phyloP scores from a whole-genome alignment of 2,888 invertebrate species.

The Lissocephala sabroskyi region DNA sequence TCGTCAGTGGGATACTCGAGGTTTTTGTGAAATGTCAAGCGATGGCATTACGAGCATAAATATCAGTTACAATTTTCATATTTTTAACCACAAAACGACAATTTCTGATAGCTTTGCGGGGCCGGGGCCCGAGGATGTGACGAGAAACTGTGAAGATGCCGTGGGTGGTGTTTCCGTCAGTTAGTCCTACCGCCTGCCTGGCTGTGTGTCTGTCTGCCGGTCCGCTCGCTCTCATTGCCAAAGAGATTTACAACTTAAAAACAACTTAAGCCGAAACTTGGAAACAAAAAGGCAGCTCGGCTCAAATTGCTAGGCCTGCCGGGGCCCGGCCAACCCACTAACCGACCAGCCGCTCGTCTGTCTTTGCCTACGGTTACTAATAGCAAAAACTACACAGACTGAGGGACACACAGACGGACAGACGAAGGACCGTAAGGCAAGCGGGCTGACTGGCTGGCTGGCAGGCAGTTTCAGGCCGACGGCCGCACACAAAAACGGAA shows the following conservation, averaged over 20 bases:
- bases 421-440: constrained; percentile 39
- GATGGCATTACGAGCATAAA: constrained; percentile 56
- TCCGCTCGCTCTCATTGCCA: background rate
- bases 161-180: too few relatives aligned
- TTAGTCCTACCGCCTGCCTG: too few relatives aligned
- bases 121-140: too few relatives aligned
- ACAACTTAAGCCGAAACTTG: constrained; percentile 61
- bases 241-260: constrained; percentile 63
- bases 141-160: too few relatives aligned
- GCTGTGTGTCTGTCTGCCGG: too few relatives aligned
- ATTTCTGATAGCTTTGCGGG: background rate
- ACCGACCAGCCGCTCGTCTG: too few relatives aligned
- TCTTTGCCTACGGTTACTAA: constrained; percentile 33
- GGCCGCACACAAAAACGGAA: constrained; percentile 40
- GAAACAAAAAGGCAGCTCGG: constrained; percentile 36
- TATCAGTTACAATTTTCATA: constrained; percentile 60
- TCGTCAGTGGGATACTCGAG: constrained; percentile 1
- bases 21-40: constrained; percentile 41
- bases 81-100: constrained; percentile 34
- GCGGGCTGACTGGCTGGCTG: constrained; percentile 12
- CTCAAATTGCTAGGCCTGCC: constrained; percentile 30
- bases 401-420: background rate
- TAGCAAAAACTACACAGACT: constrained; percentile 41
- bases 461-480: background rate
- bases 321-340: too few relatives aligned